These are phyloP conservation scores for Spheniscus mendiculus DNA, from an alignment of 2,113 vertebrate genomes.

Conservation along the genomic window DNA sequence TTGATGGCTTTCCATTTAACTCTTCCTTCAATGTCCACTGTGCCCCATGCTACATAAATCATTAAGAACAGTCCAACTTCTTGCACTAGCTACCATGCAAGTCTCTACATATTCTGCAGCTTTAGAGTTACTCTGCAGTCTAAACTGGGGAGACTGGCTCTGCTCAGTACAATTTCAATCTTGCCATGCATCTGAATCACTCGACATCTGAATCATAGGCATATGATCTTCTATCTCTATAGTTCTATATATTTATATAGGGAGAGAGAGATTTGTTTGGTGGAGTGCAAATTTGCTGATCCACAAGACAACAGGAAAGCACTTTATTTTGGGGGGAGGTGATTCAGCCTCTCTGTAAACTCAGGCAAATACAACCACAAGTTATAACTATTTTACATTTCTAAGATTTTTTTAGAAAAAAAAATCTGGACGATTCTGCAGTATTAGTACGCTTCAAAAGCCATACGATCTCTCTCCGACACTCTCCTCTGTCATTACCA, in stretches of 20 bases:
- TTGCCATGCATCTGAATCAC: neutral
- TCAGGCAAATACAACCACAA: neutral
- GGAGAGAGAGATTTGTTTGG: neutral
- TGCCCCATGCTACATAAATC: neutral
- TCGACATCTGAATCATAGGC: neutral
- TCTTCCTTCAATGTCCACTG: neutral
- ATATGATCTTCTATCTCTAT: neutral
- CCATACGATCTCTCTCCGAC: neutral
- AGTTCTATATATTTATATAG: neutral
- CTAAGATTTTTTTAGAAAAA: neutral
- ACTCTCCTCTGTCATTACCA: neutral
- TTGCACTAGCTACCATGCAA: neutral
- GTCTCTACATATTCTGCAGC: neutral
- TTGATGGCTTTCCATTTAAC: conserved; percentile 25
- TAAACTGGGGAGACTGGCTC: neutral
- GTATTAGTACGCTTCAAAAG: neutral
- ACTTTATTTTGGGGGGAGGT: neutral
- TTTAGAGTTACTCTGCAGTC: neutral
- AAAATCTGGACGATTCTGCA: neutral
- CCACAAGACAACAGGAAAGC: neutral
- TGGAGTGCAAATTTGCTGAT: neutral
- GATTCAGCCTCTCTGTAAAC: neutral
- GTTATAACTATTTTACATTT: neutral
- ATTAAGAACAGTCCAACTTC: neutral
- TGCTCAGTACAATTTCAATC: neutral